Evolutionary conservation across 2,888 invertebrate species (phyloP), one percentile per base, ranked within the genome.

Genomic region (Candidula unifasciata): DNA sequence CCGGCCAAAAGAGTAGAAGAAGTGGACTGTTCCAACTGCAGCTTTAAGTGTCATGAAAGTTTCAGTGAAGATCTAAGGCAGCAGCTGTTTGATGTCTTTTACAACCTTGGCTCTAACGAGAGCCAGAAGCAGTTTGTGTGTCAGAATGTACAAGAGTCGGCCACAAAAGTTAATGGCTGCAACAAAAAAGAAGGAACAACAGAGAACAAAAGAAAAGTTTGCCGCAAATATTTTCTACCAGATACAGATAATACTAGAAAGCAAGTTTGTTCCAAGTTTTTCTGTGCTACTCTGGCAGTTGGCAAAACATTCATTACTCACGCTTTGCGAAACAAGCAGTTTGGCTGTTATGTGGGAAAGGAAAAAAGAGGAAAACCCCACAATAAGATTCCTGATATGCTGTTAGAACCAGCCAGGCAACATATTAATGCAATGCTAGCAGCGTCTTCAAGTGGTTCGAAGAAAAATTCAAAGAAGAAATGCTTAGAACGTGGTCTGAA

Each of bases 41-140:
- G 60, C 27, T 82, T 82, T 44, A 82, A 82, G 30, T 82, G 82
- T 44, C 52, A 82, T 10, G 82, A 82, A 30, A 74, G 54, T 30
- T 82, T 82, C 64, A 21, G 18, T 33, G 64, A 64, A 6, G 82
- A 74, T 64, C 44, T 82, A 0, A 33, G 82, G 13, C 44, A 27
- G 10, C 82, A 74, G 37, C 24, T 82, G 30, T 82, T 82, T 74
- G 74, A 82, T 16, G 74, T 82, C 18, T 82, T 82, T 30, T 82
- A 82, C 52, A 44, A 64, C 27, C 64, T 82, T 6, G 82, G 82
- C 30, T 82, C 82, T 27, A 82, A 82, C 30, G 82, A 82, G 66
- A 74, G 74, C 24, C 82, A 82, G 74, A 82, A 82, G 24, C 82
- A 82, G 74, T 82, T 82, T 74, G 82, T 82, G 30, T 82, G 82